Conservation (phyloP, 1,140 invertebrate species). For the Mesaphorura yosii region DNA sequence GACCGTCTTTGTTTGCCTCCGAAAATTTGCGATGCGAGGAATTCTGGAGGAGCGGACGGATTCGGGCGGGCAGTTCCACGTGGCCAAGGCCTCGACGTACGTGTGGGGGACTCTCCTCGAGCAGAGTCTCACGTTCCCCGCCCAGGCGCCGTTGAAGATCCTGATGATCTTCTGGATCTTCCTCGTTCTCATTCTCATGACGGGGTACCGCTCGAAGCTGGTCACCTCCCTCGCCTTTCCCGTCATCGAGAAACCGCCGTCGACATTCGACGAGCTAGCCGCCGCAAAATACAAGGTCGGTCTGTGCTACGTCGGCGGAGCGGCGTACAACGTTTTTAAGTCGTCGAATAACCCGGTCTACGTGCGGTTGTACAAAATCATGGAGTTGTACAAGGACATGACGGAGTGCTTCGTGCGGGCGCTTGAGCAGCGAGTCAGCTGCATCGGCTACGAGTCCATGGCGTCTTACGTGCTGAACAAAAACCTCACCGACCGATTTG, state of each 20-base stretch:
- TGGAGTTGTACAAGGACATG: conserved; percentile 12
- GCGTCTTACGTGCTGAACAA: conserved; percentile 1
- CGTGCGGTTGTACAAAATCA: conserved; percentile 11
- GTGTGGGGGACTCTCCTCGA: conserved; percentile 16
- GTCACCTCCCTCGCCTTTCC: conserved; percentile 21
- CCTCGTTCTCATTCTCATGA: conserved; percentile 10
- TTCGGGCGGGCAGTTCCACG: too few species aligned
- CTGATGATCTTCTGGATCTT: conserved; percentile 13
- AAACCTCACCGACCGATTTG: conserved; percentile 13
- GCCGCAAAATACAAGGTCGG: conserved; percentile 13
- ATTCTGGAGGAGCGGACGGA: background rate
- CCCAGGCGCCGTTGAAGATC: background rate
- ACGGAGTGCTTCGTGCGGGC: conserved; percentile 12
- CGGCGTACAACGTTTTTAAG: conserved; percentile 14
- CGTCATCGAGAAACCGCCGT: conserved; percentile 10
- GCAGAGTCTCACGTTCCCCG: conserved; percentile 8
- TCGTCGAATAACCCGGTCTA: conserved; percentile 18
- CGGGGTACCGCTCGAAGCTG: conserved; percentile 18
- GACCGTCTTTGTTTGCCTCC: too few species aligned
- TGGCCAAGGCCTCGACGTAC: conserved; percentile 7
- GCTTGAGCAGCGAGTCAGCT: conserved; percentile 5
- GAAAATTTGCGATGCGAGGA: background rate
- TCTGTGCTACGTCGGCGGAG: conserved; percentile 14
- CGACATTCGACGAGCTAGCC: conserved; percentile 17
- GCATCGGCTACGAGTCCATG: conserved; percentile 16